Percentiles rank a stretch among this genome's conserved stretches.
Conservation (phyloP, 2,888 invertebrate genomes). For the Cantharis lateralis region DNA sequence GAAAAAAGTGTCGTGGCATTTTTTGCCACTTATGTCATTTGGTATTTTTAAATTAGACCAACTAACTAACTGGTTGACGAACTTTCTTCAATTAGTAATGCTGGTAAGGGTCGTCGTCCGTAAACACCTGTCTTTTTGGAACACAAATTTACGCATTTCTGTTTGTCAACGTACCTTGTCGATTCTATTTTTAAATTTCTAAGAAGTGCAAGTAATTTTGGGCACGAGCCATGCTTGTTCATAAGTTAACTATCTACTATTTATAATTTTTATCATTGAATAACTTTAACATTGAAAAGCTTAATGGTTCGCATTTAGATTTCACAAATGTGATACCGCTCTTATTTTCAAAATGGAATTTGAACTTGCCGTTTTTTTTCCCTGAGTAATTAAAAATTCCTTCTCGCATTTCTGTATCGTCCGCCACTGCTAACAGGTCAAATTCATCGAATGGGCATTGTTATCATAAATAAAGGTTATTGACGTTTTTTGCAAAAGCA, state of each 20-base stretch:
- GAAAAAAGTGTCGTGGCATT: not conserved
- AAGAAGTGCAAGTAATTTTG: conserved; percentile 16
- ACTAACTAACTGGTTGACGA: conserved; percentile 15
- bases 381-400: no score
- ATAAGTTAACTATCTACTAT: conserved; percentile 1
- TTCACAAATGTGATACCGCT: not conserved
- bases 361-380: not conserved
- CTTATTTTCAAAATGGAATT: not conserved
- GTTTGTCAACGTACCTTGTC: conserved; percentile 27
- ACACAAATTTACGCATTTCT: conserved; percentile 24
- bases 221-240: conserved; percentile 2
- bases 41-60: conserved; percentile 9
- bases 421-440: no score
- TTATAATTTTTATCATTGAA: conserved; percentile 5
- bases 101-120: conserved; percentile 34
- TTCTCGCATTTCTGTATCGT: no score
- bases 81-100: conserved; percentile 33
- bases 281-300: not conserved
- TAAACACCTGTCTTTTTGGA: conserved; percentile 34
- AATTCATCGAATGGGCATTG: no score
- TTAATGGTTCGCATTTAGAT: conserved; percentile 2
- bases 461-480: no score
- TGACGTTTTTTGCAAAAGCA: no score
- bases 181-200: conserved; percentile 16
- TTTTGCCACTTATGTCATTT: not conserved